Evolutionary conservation across 2,888 invertebrate species (phyloP).

Genomic region (Terebella lapidaria): DNA sequence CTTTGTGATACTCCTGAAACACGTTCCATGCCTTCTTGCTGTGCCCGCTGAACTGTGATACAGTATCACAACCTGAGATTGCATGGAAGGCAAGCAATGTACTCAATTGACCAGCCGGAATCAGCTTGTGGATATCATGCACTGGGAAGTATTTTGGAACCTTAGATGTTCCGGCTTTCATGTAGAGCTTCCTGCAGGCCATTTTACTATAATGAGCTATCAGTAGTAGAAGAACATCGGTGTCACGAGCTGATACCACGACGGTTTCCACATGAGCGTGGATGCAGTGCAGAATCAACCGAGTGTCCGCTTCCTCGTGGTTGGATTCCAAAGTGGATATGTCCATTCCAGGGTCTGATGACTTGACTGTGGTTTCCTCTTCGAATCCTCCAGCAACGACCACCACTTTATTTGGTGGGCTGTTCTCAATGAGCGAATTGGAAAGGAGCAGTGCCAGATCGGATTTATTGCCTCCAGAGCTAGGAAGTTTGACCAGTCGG

Average conservation of each 20-base stretch:
- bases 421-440: background rate
- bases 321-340: background rate
- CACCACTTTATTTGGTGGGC: constrained; percentile 7
- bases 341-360: constrained; percentile 4
- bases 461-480: background rate
- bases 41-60: background rate
- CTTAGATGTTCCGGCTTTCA: constrained; percentile 3
- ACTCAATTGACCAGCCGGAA: background rate
- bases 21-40: background rate
- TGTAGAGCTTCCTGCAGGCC: background rate
- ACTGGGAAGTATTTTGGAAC: constrained; percentile 2
- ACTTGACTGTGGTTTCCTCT: constrained; percentile 10
- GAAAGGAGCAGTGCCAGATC: constrained; percentile 2
- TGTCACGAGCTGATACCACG: constrained; percentile 1
- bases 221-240: constrained; percentile 5
- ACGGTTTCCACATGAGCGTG: constrained; percentile 2
- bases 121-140: background rate
- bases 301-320: constrained; percentile 6
- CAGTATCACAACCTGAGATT: constrained; percentile 5
- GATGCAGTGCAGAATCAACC: constrained; percentile 1
- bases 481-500: background rate
- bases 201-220: background rate
- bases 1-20: background rate
- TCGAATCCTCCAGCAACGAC: constrained; percentile 12
- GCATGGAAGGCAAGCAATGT: constrained; percentile 3